phyloP scores from a whole-genome alignment of 2,888 invertebrate species.

The Uropetala carovei region DNA sequence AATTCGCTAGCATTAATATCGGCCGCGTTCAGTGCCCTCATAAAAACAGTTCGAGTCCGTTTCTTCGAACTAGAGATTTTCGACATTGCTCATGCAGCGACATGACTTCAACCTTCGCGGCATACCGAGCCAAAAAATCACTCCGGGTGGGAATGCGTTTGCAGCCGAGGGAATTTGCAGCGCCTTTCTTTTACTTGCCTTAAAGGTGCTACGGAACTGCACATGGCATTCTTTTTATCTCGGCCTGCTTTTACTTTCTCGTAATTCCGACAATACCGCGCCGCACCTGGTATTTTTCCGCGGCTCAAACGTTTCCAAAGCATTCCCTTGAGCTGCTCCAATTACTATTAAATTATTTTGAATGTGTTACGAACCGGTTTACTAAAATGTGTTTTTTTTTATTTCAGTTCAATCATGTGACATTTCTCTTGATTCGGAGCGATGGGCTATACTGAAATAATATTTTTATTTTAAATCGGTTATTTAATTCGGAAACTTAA shows the following conservation, averaged over 20 bases:
- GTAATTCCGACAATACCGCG: not conserved
- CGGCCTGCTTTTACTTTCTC: not conserved
- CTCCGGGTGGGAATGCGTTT: not conserved
- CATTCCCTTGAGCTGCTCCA: too few species aligned
- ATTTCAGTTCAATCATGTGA: too few species aligned
- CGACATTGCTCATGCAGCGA: not conserved
- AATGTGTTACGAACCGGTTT: too few species aligned
- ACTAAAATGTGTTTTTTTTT: too few species aligned
- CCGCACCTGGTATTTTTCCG: not conserved
- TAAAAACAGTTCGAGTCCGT: not conserved
- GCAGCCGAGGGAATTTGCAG: not conserved
- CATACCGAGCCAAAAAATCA: not conserved
- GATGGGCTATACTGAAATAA: too few species aligned
- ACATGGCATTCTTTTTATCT: not conserved
- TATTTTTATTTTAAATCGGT: too few species aligned
- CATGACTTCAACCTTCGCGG: not conserved
- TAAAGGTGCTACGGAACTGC: not conserved
- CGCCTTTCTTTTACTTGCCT: constrained; percentile 1
- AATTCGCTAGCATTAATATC: too few species aligned
- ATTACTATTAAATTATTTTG: too few species aligned
- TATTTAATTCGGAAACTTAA: too few species aligned
- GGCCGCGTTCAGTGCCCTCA: too few species aligned
- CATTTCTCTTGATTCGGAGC: too few species aligned
- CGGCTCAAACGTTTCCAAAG: too few species aligned
- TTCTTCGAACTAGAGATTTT: not conserved